These are phyloP conservation scores for Agrypnus murinus DNA, from an alignment of 2,888 invertebrate genomes.

Conservation along the genomic window DNA sequence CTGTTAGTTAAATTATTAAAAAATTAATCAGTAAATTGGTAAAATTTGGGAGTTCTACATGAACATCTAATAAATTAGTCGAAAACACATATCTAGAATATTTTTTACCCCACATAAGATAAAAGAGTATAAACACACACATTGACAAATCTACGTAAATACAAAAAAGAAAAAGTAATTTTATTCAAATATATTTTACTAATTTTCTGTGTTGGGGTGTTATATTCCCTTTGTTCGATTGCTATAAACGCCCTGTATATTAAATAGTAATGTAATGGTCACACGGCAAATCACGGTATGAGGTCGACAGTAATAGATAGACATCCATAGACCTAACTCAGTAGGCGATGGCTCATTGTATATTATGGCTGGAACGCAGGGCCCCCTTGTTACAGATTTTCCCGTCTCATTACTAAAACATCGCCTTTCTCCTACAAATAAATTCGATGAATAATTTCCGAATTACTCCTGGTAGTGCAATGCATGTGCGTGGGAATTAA, in stretches of 20 bases:
- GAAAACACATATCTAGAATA: too few relatives aligned
- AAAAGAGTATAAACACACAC: too few relatives aligned
- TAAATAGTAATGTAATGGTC: slow-evolving; percentile 31
- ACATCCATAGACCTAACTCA: slow-evolving; percentile 67
- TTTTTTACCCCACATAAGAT: too few relatives aligned
- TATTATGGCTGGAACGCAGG: slow-evolving; percentile 51
- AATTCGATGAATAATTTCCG: slow-evolving; percentile 62
- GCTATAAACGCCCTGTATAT: slow-evolving; percentile 29
- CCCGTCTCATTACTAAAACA: slow-evolving; percentile 65
- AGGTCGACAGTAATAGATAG: slow-evolving; percentile 66
- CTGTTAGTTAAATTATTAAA: too few relatives aligned
- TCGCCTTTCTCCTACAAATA: slow-evolving; percentile 59
- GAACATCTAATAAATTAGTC: too few relatives aligned
- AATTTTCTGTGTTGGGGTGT: background rate
- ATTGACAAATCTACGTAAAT: too few relatives aligned
- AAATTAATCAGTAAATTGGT: too few relatives aligned
- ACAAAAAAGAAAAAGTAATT: too few relatives aligned
- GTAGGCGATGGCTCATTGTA: slow-evolving; percentile 66
- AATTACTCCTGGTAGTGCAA: slow-evolving; percentile 53
- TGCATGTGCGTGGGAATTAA: slow-evolving; percentile 54
- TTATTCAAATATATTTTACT: background rate
- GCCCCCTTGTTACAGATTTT: slow-evolving; percentile 58
- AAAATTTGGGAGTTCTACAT: too few relatives aligned
- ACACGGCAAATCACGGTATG: slow-evolving; percentile 37
- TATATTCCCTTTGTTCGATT: slow-evolving; percentile 2